Conservation (phyloP, 1,140 invertebrate species). For the Leptoteleia sp. region DNA sequence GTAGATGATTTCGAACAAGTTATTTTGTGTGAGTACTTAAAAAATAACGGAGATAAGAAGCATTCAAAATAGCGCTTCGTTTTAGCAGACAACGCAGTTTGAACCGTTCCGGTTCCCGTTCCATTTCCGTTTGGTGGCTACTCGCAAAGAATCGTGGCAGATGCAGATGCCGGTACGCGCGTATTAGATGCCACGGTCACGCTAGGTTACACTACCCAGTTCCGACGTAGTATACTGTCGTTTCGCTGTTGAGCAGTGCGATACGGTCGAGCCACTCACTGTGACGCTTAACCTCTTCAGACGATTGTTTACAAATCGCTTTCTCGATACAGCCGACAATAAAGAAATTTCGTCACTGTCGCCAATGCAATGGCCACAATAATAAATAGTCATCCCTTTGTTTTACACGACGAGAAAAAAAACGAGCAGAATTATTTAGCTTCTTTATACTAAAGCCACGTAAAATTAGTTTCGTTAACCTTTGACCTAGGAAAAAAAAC, state of each 20-base stretch:
- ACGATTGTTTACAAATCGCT: constrained; percentile 64
- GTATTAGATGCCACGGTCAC: constrained; percentile 63
- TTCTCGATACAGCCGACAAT: constrained; percentile 54
- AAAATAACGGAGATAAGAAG: too few relatives aligned
- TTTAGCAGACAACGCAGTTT: constrained; percentile 43
- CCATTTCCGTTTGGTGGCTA: constrained; percentile 62
- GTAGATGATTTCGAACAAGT: too few relatives aligned
- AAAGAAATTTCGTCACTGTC: constrained; percentile 60
- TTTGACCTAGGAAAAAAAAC: too few relatives aligned
- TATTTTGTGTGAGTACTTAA: too few relatives aligned
- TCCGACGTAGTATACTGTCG: constrained; percentile 35
- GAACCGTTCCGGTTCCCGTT: constrained; percentile 68
- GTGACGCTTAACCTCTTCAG: constrained; percentile 66
- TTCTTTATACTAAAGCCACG: too few relatives aligned
- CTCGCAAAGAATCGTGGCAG: constrained; percentile 39
- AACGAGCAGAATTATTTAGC: too few relatives aligned
- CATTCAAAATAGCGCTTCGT: too few relatives aligned
- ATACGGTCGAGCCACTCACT: constrained; percentile 62
- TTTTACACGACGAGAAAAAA: too few relatives aligned
- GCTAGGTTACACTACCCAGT: constrained; percentile 56
- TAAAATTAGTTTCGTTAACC: too few relatives aligned
- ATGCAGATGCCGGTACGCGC: constrained; percentile 54
- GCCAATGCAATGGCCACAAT: constrained; percentile 3
- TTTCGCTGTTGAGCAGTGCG: constrained; percentile 57
- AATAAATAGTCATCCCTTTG: too few relatives aligned